A percentile compares a stretch with the other conserved stretches of the same genome.
Conservation (phyloP, 1,140 invertebrate genomes). For the Lepidurus arcticus region DNA sequence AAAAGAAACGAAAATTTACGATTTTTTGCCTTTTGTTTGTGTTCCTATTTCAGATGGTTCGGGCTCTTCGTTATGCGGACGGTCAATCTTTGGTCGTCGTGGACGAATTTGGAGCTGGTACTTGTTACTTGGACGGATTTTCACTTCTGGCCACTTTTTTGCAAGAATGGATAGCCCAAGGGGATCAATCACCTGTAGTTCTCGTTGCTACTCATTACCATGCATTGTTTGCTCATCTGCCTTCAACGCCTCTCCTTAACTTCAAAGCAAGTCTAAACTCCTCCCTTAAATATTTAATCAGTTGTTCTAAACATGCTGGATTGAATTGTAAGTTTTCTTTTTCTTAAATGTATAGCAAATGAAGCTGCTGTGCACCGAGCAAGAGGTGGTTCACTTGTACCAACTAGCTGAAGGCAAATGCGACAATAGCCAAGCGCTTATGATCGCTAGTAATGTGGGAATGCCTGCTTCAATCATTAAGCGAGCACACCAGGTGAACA, state of each 20-base stretch:
- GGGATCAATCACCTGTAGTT: conserved; percentile 60
- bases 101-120: conserved; percentile 90
- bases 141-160: conserved; percentile 61
- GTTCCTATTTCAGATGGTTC: conserved; percentile 58
- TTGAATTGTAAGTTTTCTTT: no score
- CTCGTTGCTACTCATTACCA: conserved; percentile 73
- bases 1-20: neutral
- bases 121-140: conserved; percentile 66
- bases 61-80: conserved; percentile 58
- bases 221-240: conserved; percentile 53
- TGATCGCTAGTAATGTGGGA: conserved; percentile 50
- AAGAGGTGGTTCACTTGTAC: conserved; percentile 56
- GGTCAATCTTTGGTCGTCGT: conserved; percentile 67
- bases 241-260: conserved; percentile 41
- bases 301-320: no score
- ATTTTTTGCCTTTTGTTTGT: neutral
- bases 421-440: conserved; percentile 52
- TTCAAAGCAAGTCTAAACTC: conserved; percentile 52
- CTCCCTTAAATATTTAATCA: no score
- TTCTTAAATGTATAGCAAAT: conserved; percentile 29
- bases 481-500: conserved; percentile 44
- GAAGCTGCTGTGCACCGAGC: conserved; percentile 39
- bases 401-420: conserved; percentile 51
- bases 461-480: conserved; percentile 44
- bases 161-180: conserved; percentile 55